Percentiles rank a stretch among this genome's conserved stretches.
These are phyloP conservation scores for Phataginus tricuspis DNA, from an alignment of 2,797 vertebrate species.

Conservation along the genomic window DNA sequence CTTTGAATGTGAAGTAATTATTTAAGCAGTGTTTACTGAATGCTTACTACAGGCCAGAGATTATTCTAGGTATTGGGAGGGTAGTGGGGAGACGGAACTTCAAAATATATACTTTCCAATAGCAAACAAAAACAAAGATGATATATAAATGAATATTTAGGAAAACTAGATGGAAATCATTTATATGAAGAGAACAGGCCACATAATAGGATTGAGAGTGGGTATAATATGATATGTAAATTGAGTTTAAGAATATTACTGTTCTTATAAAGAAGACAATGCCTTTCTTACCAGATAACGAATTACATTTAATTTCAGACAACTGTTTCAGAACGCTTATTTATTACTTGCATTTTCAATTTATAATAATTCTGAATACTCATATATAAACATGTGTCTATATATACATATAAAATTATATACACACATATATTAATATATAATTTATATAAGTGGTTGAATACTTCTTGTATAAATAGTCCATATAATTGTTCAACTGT, in stretches of 20 bases:
- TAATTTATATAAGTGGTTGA: not conserved
- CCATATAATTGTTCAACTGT: not conserved
- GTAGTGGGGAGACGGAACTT: not conserved
- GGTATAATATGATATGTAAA: not conserved
- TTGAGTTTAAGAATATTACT: not conserved
- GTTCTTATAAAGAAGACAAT: not conserved
- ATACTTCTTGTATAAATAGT: not conserved
- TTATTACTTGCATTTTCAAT: not conserved
- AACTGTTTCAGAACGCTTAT: not conserved
- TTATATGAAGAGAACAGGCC: not conserved
- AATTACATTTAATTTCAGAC: not conserved
- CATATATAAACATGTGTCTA: not conserved
- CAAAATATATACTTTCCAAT: not conserved
- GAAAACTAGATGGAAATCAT: not conserved
- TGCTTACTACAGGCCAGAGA: not conserved
- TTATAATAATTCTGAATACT: conserved; percentile 15
- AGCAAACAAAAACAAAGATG: not conserved
- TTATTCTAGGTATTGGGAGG: not conserved
- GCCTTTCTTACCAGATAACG: not conserved
- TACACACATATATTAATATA: not conserved
- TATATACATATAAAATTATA: not conserved
- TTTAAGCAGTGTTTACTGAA: not conserved
- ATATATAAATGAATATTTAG: not conserved
- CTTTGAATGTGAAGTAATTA: not conserved
- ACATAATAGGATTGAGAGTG: not conserved